These are phyloP conservation scores for Panthera tigris DNA, from an alignment of 2,113 vertebrate species.

Conservation along the genomic window DNA sequence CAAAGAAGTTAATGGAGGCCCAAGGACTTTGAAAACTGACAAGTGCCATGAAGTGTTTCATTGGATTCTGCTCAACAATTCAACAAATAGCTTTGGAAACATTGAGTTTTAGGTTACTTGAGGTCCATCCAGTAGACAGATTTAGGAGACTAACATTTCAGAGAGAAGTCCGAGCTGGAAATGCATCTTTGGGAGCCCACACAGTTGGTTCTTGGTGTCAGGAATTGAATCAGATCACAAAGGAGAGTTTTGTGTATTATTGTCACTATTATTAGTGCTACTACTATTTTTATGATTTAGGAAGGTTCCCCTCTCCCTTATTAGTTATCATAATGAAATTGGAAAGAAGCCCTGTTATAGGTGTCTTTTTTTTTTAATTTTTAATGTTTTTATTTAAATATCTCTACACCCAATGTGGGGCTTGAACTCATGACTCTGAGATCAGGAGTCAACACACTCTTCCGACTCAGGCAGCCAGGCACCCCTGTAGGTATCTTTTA, in stretches of 20 bases:
- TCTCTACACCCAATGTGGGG: neutral
- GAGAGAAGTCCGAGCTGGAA: neutral
- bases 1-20: neutral
- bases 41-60: neutral
- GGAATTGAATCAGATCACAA: neutral
- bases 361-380: neutral
- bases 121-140: neutral
- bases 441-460: neutral
- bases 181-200: neutral
- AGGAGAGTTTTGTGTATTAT: neutral
- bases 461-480: neutral
- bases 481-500: neutral
- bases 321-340: slow-evolving; percentile 42
- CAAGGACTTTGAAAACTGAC: neutral
- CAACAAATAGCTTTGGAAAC: neutral
- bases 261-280: neutral
- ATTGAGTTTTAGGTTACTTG: neutral
- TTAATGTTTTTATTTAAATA: neutral
- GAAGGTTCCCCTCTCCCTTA: neutral
- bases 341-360: neutral
- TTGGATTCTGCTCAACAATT: neutral
- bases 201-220: neutral
- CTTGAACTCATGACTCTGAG: neutral
- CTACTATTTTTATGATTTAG: slow-evolving; percentile 8
- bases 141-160: neutral